Percentiles rank a stretch among this genome's conserved stretches.
phyloP scores from a whole-genome alignment of 2,888 invertebrate genomes.

The Zygogramma bicolorata region DNA sequence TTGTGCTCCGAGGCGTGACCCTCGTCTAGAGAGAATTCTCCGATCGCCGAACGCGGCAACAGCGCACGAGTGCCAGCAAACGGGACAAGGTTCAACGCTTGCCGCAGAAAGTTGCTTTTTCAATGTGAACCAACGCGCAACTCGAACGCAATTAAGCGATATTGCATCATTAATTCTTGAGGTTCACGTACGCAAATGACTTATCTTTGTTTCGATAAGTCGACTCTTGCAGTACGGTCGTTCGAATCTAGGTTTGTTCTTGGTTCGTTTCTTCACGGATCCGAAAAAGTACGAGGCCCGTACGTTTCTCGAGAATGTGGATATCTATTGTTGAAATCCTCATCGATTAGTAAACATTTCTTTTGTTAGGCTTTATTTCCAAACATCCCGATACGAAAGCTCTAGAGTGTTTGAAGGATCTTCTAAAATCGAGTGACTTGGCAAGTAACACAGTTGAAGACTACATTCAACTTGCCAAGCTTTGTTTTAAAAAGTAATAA shows the following conservation, averaged over 20 bases:
- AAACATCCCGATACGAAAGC: too few species aligned
- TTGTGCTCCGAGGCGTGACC: neutral
- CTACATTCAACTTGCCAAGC: too few species aligned
- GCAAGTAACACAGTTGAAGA: too few species aligned
- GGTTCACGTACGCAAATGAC: slow-evolving; percentile 30
- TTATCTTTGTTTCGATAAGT: slow-evolving; percentile 20
- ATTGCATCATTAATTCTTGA: slow-evolving; percentile 35
- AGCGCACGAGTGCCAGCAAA: slow-evolving; percentile 33
- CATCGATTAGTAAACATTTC: too few species aligned
- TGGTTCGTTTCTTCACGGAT: too few species aligned
- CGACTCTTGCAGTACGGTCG: neutral
- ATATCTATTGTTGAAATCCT: too few species aligned
- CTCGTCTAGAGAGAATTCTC: neutral
- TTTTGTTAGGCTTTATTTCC: too few species aligned
- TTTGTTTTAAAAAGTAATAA: too few species aligned
- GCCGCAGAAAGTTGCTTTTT: slow-evolving; percentile 48
- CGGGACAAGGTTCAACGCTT: slow-evolving; percentile 50
- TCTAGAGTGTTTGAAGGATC: too few species aligned
- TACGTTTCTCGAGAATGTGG: too few species aligned
- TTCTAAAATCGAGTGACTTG: too few species aligned
- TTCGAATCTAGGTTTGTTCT: neutral
- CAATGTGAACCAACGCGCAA: slow-evolving; percentile 39
- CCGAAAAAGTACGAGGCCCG: too few species aligned
- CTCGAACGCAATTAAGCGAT: slow-evolving; percentile 34
- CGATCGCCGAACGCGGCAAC: slow-evolving; percentile 18